phyloP scores from a whole-genome alignment of 1,140 invertebrate species.

The Pantala flavescens region DNA sequence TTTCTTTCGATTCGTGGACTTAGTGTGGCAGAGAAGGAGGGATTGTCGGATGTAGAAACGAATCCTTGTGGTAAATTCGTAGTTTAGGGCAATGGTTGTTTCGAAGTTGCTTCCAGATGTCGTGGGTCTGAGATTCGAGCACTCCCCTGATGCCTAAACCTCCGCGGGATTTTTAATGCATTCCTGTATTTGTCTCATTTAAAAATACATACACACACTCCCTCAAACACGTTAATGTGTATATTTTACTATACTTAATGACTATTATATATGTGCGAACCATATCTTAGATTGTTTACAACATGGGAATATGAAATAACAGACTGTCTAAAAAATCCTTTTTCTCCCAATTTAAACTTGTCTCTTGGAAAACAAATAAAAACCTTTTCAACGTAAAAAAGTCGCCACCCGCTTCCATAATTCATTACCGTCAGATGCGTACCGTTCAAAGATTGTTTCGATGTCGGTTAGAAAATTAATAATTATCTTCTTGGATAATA shows the following conservation, averaged over 20 bases:
- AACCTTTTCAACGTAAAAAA: not conserved
- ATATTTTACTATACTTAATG: slow-evolving; percentile 5
- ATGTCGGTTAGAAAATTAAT: too few relatives aligned
- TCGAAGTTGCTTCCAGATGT: too few relatives aligned
- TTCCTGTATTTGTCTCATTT: not conserved
- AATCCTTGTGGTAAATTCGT: too few relatives aligned
- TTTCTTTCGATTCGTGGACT: too few relatives aligned
- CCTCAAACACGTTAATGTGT: slow-evolving; percentile 2
- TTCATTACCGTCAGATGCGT: too few relatives aligned
- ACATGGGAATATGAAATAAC: not conserved
- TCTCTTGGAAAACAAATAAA: not conserved
- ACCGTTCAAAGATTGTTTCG: too few relatives aligned
- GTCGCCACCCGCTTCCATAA: too few relatives aligned
- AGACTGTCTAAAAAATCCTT: not conserved
- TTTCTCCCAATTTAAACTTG: not conserved
- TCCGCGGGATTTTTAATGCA: slow-evolving; percentile 5
- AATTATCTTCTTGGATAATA: too few relatives aligned
- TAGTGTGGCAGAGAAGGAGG: too few relatives aligned
- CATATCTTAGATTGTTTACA: slow-evolving; percentile 4
- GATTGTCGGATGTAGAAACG: too few relatives aligned
- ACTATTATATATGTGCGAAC: slow-evolving; percentile 7
- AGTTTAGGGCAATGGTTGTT: too few relatives aligned
- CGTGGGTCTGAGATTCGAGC: too few relatives aligned
- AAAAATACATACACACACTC: not conserved
- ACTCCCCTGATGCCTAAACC: not conserved